Evolutionary conservation across 1,140 invertebrate species (phyloP).

Genomic region (Magallana ariakensis): DNA sequence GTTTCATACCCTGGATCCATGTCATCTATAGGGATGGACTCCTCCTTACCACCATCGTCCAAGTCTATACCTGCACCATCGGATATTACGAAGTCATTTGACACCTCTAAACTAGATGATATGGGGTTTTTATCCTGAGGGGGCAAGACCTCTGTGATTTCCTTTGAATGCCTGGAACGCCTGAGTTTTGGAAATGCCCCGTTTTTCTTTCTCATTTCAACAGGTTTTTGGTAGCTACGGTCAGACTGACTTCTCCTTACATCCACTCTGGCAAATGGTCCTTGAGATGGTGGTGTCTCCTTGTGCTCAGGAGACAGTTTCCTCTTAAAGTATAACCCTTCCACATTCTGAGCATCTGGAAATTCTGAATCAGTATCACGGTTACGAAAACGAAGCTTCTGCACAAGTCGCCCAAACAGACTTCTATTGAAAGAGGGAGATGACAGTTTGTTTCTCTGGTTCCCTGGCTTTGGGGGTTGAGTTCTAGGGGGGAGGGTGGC

Average conservation of each 20-base stretch:
- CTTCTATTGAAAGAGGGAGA: constrained; percentile 43
- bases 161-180: constrained; percentile 7
- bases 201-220: constrained; percentile 33
- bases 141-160: neutral
- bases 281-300: neutral
- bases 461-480: constrained; percentile 32
- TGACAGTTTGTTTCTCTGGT: neutral
- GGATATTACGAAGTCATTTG: constrained; percentile 51
- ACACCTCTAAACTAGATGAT: constrained; percentile 8
- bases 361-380: constrained; percentile 48
- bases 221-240: constrained; percentile 43
- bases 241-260: constrained; percentile 49
- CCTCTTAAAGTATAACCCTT: constrained; percentile 51
- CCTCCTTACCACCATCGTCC: constrained; percentile 36
- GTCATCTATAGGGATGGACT: constrained; percentile 53
- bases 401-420: constrained; percentile 45
- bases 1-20: constrained; percentile 68
- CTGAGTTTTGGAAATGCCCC: constrained; percentile 25
- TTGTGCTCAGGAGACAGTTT: constrained; percentile 10
- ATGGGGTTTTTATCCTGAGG: neutral
- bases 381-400: constrained; percentile 46
- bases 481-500: constrained; percentile 43
- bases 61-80: constrained; percentile 51
- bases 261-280: constrained; percentile 20
- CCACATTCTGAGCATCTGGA: constrained; percentile 40